Evolutionary conservation across 2,797 vertebrate species (phyloP), one percentile per base, ranked within the genome.

Genomic region (Brachyrhaphis roseni): DNA sequence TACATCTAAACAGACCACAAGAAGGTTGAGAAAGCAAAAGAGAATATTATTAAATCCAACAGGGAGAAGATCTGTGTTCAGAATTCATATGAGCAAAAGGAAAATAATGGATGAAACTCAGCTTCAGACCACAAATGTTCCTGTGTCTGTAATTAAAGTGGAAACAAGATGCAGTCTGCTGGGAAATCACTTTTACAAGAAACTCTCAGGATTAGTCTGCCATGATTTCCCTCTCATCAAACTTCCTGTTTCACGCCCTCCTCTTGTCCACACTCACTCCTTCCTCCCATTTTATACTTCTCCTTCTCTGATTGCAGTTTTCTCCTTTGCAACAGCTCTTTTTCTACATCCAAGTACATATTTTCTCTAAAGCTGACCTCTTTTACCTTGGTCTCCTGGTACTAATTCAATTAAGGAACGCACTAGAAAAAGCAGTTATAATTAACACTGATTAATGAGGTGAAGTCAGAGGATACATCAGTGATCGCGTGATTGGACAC

Each of bases 371-470:
- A 18, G 12, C 81, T 76, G 85, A 90, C 88, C 89, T 86, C 85
- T 75, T 75, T 80, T 84, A 88, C 87, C 87, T 87, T 81, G 77
- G 59, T 82, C 79, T 81, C 75, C 68, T 13, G 66, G 76, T 66
- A 41, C 83, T 86, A 86, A 91, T 91, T 89, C 82, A 90, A 91
- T 91, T 91, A 91, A 78, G 72, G 45, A 75, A 70, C 41, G 76
- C 82, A 84, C 85, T 75, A 51, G 79, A 79, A 84, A 80, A 90
- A 79, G 74, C 82, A 78, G 84, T 89, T 89, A 84, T 87, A 90
- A 92, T 93, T 93, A 90, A 88, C 79, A 75, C 85, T 90, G 90
- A 92, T 92, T 91, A 91, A 90, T 82, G 86, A 91, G 84, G 84
- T 70, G 83, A 86, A 87, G 90, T 87, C 87, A 74, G 78, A 82